Base-by-base conservation (phyloP, 2,888 invertebrate species). In the Prenolepis imparis region DNA sequence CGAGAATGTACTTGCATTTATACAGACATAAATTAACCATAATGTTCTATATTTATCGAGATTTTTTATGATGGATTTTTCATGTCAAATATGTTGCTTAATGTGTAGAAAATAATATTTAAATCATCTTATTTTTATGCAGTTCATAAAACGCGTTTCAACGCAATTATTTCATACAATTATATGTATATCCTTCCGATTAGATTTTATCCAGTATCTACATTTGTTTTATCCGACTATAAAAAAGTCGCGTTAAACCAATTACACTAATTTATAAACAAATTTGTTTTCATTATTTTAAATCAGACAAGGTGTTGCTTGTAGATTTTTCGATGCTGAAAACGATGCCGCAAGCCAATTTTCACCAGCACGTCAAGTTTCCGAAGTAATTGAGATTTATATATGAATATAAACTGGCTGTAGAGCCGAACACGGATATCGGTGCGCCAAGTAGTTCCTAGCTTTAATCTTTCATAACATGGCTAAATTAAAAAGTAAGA, bases 171-270 rank as follows among this genome's bases (percentile, higher is more conserved):
- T 78, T 78, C 32, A 8, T 18, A 44, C 57, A 44, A 78, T n/a
- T 52, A 52, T 28, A n/a, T n/a, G n/a, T 18, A 18, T 48, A 18
- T 48, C 18, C 18, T 48, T 68, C 28, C 77, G 21, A 41, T 1
- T 59, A 78, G 57, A 68, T 68, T 78, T 78, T 68, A 78, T 39
- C 78, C 21, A 68, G 28, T 39, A 68, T 57, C 68, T 67, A 41
- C 39, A 77, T 59, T 18, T 44, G 59, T 21, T 68, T 28, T 63
- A 64, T 41, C 39, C 55, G 39, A 52, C 61, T 63, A 74, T 81
- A n/a, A n/a, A 81, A 81, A 74, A 72, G 75, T 81, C 81, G 63
- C 75, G 63, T 81, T 75, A 75, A 74, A 63, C 63, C 74, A 74
- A 81, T 74, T n/a, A n/a, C n/a, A n/a, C n/a, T n/a, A n/a, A n/a